Evolutionary conservation across 2,888 invertebrate species (phyloP), one percentile per base, ranked within the genome.

Genomic region (Malachius bipustulatus): DNA sequence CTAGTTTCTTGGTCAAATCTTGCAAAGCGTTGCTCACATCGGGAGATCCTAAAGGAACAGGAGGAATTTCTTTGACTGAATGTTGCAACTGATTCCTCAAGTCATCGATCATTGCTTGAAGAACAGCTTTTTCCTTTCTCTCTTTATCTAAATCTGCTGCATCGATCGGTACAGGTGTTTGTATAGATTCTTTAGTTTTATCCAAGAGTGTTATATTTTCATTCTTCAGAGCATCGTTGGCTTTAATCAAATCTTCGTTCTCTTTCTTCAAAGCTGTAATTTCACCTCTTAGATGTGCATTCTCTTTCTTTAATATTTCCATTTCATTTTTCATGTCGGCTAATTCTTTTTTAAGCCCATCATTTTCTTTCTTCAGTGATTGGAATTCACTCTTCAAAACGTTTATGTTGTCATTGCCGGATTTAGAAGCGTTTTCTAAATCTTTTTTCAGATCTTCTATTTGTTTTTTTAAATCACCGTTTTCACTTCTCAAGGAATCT

Each of bases 281-380:
- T 32, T 24, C 13, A 13, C 10, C 26, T 27, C 13, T 16, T 36
- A 14, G 30, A 34, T 29, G 35, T 30, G 30, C 37, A 37, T n/a
- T 32, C n/a, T n/a, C n/a, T n/a, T n/a, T n/a, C n/a, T n/a, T 24
- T 33, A 10, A 8, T 29, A 8, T 29, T 6, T 6, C 29, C 6
- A 10, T 29, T 6, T 29, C 8, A n/a, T n/a, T n/a, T n/a, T n/a
- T n/a, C n/a, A n/a, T n/a, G n/a, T 60, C 56, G 35, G 56, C 57
- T 9, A 50, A 11, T 19, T 46, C 41, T 27, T 47, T 32, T 15
- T 45, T 46, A 35, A 55, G 19, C n/a, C 46, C 40, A 37, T 54
- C 54, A 11, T 54, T 41, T 45, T 57, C 56, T 14, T 50, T 42
- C 35, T 51, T 40, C 32, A 56, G 32, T 3, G 4, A 11, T 2